phyloP scores from a whole-genome alignment of 1,140 invertebrate species.

The Rhopalosiphum maidis region DNA sequence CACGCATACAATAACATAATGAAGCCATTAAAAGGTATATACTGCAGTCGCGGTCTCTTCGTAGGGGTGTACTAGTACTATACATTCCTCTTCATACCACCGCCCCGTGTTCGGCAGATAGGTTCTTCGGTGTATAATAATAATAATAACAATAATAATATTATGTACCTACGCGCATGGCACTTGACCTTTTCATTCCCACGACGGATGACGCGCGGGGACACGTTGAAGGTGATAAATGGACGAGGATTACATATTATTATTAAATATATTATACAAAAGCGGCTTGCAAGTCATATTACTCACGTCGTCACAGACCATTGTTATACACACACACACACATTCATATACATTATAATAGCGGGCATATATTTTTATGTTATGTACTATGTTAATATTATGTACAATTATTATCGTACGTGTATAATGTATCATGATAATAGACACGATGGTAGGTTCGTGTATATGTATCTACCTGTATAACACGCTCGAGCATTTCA shows the following conservation, averaged over 20 bases:
- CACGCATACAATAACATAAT: not conserved
- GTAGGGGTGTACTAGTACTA: not conserved
- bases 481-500: not conserved
- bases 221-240: slow-evolving; percentile 37
- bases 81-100: not conserved
- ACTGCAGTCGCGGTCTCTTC: not conserved
- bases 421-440: not conserved
- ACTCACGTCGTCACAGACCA: not conserved
- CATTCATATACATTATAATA: not conserved
- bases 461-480: not conserved
- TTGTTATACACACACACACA: not conserved
- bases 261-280: slow-evolving; percentile 22
- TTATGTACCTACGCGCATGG: not conserved
- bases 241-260: not conserved
- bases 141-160: slow-evolving; percentile 1
- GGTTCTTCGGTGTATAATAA: not conserved
- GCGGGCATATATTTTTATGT: not conserved
- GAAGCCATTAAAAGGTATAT: slow-evolving; percentile 32
- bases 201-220: slow-evolving; percentile 18
- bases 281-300: slow-evolving; percentile 34
- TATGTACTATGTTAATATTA: too few species aligned
- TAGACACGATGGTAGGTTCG: not conserved
- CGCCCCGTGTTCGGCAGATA: not conserved
- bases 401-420: not conserved
- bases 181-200: slow-evolving; percentile 55